Evolutionary conservation across 2,113 vertebrate species (phyloP).

Genomic region (Rutilus rutilus): DNA sequence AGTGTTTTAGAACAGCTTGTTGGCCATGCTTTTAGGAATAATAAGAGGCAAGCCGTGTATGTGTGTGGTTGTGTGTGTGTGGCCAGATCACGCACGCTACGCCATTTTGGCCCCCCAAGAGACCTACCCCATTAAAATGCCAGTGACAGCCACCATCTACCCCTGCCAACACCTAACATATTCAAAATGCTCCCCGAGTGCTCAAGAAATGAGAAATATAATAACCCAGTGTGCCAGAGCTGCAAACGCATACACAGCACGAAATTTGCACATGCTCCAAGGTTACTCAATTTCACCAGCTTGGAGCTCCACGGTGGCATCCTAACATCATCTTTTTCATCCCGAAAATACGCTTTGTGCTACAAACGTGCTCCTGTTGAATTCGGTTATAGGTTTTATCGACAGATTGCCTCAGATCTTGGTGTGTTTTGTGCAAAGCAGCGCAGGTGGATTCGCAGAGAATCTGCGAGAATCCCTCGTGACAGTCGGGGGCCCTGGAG

Average conservation of each 20-base stretch:
- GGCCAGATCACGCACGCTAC: background rate
- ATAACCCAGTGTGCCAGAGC: conserved; percentile 38
- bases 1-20: conserved; percentile 35
- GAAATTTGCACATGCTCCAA: conserved; percentile 26
- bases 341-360: background rate
- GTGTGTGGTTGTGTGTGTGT: background rate
- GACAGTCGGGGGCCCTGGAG: background rate
- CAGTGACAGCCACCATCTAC: conserved; percentile 39
- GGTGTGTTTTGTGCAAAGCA: background rate
- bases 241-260: background rate
- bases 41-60: conserved; percentile 32
- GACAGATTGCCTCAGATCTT: conserved; percentile 32
- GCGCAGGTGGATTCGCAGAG: conserved; percentile 10
- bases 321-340: conserved; percentile 18
- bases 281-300: conserved; percentile 41
- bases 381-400: conserved; percentile 12
- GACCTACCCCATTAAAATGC: conserved; percentile 54
- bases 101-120: conserved; percentile 6
- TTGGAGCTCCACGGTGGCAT: conserved; percentile 28
- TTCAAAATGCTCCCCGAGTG: conserved; percentile 46
- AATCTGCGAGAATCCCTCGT: background rate
- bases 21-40: conserved; percentile 17
- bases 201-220: conserved; percentile 47
- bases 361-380: conserved; percentile 26
- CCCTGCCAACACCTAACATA: conserved; percentile 40